These are phyloP conservation scores for Drosophila mercatorum DNA, from an alignment of 2,888 invertebrate species.

Conservation along the genomic window DNA sequence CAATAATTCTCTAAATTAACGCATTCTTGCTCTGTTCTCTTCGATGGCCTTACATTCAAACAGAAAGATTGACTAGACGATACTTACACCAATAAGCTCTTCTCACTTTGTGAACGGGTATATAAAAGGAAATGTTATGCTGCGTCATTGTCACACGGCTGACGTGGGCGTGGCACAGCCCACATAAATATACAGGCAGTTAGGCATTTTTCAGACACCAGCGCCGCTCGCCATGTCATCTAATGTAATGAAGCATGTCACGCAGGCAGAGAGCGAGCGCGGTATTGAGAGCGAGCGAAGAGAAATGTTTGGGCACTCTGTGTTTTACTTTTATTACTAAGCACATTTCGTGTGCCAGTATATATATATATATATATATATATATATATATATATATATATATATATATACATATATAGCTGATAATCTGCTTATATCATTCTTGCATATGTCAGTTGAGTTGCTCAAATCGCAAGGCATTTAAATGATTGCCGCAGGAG, in stretches of 20 bases:
- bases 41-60: no score
- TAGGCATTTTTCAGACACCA: constrained; percentile 28
- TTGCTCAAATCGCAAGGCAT: constrained; percentile 58
- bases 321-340: constrained; percentile 56
- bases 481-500: constrained; percentile 64
- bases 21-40: no score
- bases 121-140: constrained; percentile 67
- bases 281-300: constrained; percentile 4
- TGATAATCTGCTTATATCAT: constrained; percentile 14
- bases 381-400: not conserved
- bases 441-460: constrained; percentile 51
- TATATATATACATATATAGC: not conserved
- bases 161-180: constrained; percentile 43
- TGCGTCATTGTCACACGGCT: constrained; percentile 73
- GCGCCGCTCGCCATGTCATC: constrained; percentile 70
- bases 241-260: constrained; percentile 73
- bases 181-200: constrained; percentile 20
- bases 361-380: constrained; percentile 11
- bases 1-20: no score
- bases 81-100: not conserved
- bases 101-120: not conserved
- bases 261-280: constrained; percentile 9
- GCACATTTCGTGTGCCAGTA: constrained; percentile 58
- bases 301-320: constrained; percentile 32
- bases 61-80: no score